Base-by-base conservation (phyloP, 1,140 invertebrate genomes). In the Samia ricini region DNA sequence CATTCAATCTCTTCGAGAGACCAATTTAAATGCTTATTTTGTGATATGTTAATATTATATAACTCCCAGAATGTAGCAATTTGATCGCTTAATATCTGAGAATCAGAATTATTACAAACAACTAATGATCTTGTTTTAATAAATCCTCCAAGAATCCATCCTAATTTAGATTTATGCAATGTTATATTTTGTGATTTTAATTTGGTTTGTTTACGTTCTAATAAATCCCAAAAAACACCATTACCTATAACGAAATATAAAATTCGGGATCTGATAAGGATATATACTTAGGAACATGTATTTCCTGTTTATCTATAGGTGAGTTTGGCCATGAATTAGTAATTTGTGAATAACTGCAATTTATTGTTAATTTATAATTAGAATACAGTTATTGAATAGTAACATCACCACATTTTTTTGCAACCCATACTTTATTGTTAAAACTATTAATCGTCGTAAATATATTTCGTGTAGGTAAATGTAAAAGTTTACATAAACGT, bases 161-260 rank as follows among this genome's bases (percentile, higher is more conserved):
- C 65, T 18, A 67, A 22, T 19, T 59, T 59, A 20, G 60, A 26
- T 23, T 36, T 24, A 15, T 26, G 33, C 19, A 62, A 55, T 29
- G 24, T 62, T 21, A 52, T 56, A 26, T 22, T 5, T 26, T 51
- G 22, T 23, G 18, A 42, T 33, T 51, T 52, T 60, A 66, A 51
- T 8, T 56, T 57, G 33, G 64, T 56, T 33, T 61, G 61, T 60
- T 69, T 65, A 60, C 21, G 48, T 6, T 58, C 54, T 66, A 78
- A 59, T 12, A 71, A 23, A 23, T 63, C 21, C 69, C 76, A 79
- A 63, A 74, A 79, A 48, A 79, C 21, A 49, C 74, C 67, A 3
- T 61, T 71, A 1, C 76, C 72, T 7, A 80, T 59, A 72, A 66
- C 22, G 75, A 75, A 51, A 68, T 61, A 61, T 80, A 63, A 62